These are phyloP conservation scores for Neomonachus schauinslandi DNA, from an alignment of 2,113 vertebrate species.

Conservation along the genomic window DNA sequence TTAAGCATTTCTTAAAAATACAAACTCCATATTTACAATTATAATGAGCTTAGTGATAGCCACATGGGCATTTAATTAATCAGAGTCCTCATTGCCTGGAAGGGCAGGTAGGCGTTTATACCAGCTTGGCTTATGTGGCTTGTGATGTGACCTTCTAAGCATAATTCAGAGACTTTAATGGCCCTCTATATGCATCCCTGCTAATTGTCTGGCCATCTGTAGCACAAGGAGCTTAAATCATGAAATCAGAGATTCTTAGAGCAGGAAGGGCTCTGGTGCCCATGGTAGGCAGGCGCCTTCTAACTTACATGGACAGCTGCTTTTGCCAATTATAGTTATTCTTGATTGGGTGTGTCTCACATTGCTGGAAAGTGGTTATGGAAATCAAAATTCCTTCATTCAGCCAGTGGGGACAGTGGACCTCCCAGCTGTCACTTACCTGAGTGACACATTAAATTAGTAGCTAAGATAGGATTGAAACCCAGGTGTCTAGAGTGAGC, in stretches of 20 bases:
- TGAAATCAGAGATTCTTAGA: not conserved
- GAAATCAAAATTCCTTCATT: conserved; percentile 42
- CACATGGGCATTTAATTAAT: not conserved
- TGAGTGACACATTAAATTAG: not conserved
- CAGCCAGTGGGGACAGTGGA: not conserved
- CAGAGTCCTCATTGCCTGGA: not conserved
- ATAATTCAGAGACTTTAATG: conserved; percentile 28
- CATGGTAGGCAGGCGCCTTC: conserved; percentile 11
- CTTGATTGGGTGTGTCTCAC: not conserved
- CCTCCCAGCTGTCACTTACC: not conserved
- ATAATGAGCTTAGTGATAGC: not conserved
- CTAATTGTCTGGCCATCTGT: conserved; percentile 42
- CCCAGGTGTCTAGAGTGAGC: not conserved
- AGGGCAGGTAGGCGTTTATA: not conserved
- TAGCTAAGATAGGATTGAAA: not conserved
- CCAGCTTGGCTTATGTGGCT: not conserved
- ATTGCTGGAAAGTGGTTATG: conserved; percentile 27
- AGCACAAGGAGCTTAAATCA: not conserved
- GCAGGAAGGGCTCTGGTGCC: not conserved
- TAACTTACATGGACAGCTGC: not conserved
- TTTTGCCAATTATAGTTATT: conserved; percentile 26
- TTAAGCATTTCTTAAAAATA: conserved; percentile 47
- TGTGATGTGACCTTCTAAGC: not conserved
- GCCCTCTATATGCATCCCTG: not conserved
- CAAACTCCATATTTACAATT: not conserved